A percentile compares a stretch with the other conserved stretches of the same genome.
Conservation (phyloP, 1,140 invertebrate species). For the Dreissena polymorpha region DNA sequence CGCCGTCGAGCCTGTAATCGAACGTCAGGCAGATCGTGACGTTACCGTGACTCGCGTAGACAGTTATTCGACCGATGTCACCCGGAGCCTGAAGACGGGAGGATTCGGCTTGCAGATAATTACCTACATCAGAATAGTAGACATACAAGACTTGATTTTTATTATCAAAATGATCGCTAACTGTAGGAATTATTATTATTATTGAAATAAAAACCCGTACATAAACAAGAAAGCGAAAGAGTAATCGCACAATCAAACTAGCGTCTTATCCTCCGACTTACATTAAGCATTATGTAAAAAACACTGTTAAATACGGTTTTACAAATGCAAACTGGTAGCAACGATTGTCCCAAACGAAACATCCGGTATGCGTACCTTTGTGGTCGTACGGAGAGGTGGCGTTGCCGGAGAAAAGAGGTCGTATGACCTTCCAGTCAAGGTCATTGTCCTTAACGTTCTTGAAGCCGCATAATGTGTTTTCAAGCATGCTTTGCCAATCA, state of each 20-base stretch:
- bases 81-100: conserved; percentile 23
- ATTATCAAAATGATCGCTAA: too few relatives aligned
- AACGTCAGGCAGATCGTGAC: conserved; percentile 26
- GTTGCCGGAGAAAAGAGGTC: not conserved
- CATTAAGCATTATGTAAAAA: too few relatives aligned
- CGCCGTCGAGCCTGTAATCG: conserved; percentile 41
- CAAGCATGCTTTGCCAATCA: not conserved
- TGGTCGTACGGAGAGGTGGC: not conserved
- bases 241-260: too few relatives aligned
- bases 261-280: too few relatives aligned
- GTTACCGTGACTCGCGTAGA: not conserved
- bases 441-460: conserved; percentile 19
- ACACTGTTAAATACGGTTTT: too few relatives aligned
- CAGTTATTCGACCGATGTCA: conserved; percentile 3
- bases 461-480: conserved; percentile 33
- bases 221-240: too few relatives aligned
- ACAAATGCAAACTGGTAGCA: too few relatives aligned
- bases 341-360: too few relatives aligned
- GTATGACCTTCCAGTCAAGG: conserved; percentile 22
- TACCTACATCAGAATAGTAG: conserved; percentile 11
- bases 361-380: too few relatives aligned
- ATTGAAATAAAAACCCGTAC: too few relatives aligned
- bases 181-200: too few relatives aligned
- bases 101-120: conserved; percentile 37
- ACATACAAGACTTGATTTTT: too few relatives aligned